A percentile compares a stretch with the other conserved stretches of the same genome.
phyloP scores from a whole-genome alignment of 2,113 vertebrate species.

The Gymnogyps californianus region DNA sequence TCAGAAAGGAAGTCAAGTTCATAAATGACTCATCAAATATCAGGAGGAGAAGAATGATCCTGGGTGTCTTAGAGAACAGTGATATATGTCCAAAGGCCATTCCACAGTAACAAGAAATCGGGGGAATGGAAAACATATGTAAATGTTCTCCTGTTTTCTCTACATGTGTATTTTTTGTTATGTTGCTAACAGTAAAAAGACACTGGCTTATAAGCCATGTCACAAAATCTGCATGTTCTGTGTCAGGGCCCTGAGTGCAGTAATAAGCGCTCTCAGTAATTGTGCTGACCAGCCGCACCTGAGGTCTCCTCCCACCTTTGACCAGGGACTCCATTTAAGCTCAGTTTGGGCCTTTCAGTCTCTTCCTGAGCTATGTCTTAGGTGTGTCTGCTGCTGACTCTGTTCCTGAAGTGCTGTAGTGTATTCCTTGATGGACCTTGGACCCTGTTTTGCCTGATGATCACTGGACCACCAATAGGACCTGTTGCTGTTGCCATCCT shows the following conservation, averaged over 20 bases:
- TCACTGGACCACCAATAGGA: fast-evolving
- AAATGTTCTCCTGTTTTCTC: not conserved
- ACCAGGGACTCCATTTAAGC: not conserved
- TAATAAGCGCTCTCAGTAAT: not conserved
- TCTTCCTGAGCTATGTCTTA: fast-evolving
- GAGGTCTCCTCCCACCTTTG: not conserved
- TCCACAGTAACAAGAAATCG: not conserved
- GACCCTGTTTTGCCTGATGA: not conserved
- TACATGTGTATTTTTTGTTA: fast-evolving
- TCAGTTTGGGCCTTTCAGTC: fast-evolving
- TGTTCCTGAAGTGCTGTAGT: not conserved
- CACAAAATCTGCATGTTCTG: not conserved
- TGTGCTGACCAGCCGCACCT: not conserved
- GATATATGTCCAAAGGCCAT: not conserved
- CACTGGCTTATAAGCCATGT: not conserved
- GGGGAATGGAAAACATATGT: not conserved
- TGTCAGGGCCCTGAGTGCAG: too few species aligned
- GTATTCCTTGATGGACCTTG: too few species aligned
- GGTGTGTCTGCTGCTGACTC: fast-evolving
- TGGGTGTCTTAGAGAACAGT: not conserved
- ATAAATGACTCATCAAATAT: not conserved
- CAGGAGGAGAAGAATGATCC: not conserved
- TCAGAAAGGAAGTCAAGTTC: not conserved
- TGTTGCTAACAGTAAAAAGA: not conserved
- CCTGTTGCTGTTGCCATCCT: not conserved